Conservation (phyloP, 2,113 vertebrate species). For the Herpailurus yagouaroundi region DNA sequence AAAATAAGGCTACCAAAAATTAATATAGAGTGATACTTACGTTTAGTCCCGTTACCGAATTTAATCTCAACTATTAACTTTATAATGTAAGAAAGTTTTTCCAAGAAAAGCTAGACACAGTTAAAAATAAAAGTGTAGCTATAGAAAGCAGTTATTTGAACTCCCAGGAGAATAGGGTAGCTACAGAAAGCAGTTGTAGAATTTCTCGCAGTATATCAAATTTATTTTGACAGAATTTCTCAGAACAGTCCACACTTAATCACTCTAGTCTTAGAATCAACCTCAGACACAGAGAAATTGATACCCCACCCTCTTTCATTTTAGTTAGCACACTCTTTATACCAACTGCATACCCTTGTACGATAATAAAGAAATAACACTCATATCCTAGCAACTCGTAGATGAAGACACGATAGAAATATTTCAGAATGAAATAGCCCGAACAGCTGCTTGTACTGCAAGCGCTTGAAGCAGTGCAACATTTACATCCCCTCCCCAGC, state of each 20-base stretch:
- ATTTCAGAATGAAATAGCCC: not conserved
- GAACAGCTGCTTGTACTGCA: not conserved
- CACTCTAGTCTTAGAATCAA: not conserved
- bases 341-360: not conserved
- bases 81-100: conserved; percentile 4
- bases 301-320: not conserved
- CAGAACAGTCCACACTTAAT: conserved; percentile 53
- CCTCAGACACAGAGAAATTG: conserved; percentile 5
- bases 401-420: not conserved
- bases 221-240: conserved; percentile 62
- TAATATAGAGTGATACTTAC: not conserved
- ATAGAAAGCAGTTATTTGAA: conserved; percentile 41
- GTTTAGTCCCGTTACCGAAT: not conserved
- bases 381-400: not conserved
- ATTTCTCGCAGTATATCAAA: conserved; percentile 50
- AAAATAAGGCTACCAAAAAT: conserved; percentile 36
- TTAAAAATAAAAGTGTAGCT: conserved; percentile 65
- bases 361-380: conserved; percentile 14
- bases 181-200: conserved; percentile 41
- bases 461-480: not conserved
- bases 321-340: not conserved
- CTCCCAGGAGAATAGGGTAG: conserved; percentile 32
- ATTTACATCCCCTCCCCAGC: not conserved
- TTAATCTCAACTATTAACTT: conserved; percentile 13
- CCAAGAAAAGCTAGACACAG: conserved; percentile 51